phyloP scores from a whole-genome alignment of 2,797 vertebrate genomes.

The Poecilia wingei region DNA sequence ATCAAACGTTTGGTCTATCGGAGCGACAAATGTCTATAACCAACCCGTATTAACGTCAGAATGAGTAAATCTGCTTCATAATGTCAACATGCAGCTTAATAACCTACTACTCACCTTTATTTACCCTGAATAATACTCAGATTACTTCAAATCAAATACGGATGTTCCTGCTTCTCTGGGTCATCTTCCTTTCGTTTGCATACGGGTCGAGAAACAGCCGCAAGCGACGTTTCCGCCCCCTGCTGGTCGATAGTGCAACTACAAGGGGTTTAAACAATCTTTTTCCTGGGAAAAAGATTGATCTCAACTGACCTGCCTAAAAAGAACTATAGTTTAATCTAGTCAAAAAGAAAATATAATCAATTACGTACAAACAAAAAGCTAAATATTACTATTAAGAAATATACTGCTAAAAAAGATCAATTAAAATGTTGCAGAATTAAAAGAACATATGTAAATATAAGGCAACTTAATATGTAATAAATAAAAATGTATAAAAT shows the following conservation, averaged over 20 bases:
- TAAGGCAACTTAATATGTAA: not conserved
- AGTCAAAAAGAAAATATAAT: not conserved
- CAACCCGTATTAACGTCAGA: not conserved
- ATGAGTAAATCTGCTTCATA: not conserved
- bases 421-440: not conserved
- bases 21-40: not conserved
- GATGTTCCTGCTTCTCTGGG: not conserved
- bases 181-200: not conserved
- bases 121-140: not conserved
- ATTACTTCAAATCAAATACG: not conserved
- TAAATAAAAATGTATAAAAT: not conserved
- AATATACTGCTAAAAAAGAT: not conserved
- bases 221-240: not conserved
- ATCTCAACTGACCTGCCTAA: not conserved
- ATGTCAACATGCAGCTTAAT: not conserved
- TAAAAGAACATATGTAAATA: not conserved
- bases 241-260: not conserved
- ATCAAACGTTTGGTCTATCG: not conserved
- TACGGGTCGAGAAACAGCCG: not conserved
- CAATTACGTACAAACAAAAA: not conserved
- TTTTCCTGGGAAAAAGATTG: not conserved
- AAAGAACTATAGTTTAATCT: not conserved
- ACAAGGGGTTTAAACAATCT: not conserved
- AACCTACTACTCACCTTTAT: not conserved
- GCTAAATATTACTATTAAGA: not conserved